These are phyloP conservation scores for Pararge aegeria DNA, from an alignment of 1,140 invertebrate species.

Conservation along the genomic window DNA sequence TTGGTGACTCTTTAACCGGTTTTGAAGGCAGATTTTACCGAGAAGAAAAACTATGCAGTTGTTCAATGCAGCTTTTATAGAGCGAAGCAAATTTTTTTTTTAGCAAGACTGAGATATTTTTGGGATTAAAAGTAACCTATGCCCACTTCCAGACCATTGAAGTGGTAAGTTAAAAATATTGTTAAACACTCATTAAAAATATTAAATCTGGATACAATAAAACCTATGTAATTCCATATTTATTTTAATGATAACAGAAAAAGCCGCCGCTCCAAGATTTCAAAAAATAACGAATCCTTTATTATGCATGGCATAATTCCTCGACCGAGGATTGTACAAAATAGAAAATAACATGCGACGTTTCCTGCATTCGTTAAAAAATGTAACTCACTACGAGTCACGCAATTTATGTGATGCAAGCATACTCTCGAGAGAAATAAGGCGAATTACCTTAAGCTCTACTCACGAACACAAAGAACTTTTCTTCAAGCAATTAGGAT, in stretches of 20 bases:
- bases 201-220: too few species aligned
- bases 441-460: slow-evolving; percentile 16
- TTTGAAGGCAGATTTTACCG: too few species aligned
- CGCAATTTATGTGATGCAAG: slow-evolving; percentile 13
- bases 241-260: neutral
- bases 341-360: slow-evolving; percentile 7
- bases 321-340: slow-evolving; percentile 9
- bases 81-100: too few species aligned
- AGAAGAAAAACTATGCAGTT: too few species aligned
- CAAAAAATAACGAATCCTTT: slow-evolving; percentile 15
- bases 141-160: too few species aligned
- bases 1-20: too few species aligned
- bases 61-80: too few species aligned
- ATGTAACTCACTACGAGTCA: slow-evolving; percentile 8
- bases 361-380: slow-evolving; percentile 19
- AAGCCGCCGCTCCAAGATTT: neutral
- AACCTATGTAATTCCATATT: neutral
- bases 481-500: slow-evolving; percentile 27
- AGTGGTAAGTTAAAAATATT: too few species aligned
- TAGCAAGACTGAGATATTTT: too few species aligned
- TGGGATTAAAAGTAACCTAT: too few species aligned
- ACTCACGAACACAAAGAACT: slow-evolving; percentile 24
- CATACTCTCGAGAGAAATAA: slow-evolving; percentile 14
- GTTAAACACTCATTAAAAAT: too few species aligned
- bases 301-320: slow-evolving; percentile 11